Evolutionary conservation across 2,113 vertebrate species (phyloP).

Genomic region (Equus quagga): DNA sequence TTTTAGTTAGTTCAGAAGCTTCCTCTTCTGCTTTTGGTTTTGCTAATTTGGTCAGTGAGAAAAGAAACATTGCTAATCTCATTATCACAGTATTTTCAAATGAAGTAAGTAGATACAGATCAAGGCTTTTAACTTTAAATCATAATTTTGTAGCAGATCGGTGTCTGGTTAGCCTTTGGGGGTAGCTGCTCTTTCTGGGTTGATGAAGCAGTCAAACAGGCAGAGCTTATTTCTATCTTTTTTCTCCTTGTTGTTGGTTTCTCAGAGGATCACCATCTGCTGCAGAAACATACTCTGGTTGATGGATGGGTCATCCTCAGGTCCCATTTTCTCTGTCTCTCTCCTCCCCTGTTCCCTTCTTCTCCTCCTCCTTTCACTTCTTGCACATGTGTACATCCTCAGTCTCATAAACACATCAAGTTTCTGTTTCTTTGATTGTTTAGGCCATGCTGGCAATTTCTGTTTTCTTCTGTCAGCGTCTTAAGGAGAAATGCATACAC

Average conservation of each 20-base stretch:
- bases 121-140: slow-evolving; percentile 41
- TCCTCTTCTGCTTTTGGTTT: slow-evolving; percentile 72
- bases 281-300: slow-evolving; percentile 48
- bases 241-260: slow-evolving; percentile 52
- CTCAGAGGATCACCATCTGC: slow-evolving; percentile 56
- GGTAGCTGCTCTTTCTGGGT: neutral
- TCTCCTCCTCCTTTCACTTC: neutral
- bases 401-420: slow-evolving; percentile 52
- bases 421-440: slow-evolving; percentile 64
- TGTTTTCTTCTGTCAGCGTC: slow-evolving; percentile 67
- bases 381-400: neutral
- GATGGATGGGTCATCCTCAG: slow-evolving; percentile 9
- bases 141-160: neutral
- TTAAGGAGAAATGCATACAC: slow-evolving; percentile 74
- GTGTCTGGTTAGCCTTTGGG: neutral
- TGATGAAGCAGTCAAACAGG: neutral
- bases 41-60: slow-evolving; percentile 62
- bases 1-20: slow-evolving; percentile 40
- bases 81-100: slow-evolving; percentile 55
- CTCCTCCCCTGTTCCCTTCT: neutral
- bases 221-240: neutral
- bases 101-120: slow-evolving; percentile 42
- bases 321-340: neutral
- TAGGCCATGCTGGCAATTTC: slow-evolving; percentile 66
- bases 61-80: slow-evolving; percentile 43